phyloP scores from a whole-genome alignment of 2,888 invertebrate genomes.

The Pasiphila rectangulata region DNA sequence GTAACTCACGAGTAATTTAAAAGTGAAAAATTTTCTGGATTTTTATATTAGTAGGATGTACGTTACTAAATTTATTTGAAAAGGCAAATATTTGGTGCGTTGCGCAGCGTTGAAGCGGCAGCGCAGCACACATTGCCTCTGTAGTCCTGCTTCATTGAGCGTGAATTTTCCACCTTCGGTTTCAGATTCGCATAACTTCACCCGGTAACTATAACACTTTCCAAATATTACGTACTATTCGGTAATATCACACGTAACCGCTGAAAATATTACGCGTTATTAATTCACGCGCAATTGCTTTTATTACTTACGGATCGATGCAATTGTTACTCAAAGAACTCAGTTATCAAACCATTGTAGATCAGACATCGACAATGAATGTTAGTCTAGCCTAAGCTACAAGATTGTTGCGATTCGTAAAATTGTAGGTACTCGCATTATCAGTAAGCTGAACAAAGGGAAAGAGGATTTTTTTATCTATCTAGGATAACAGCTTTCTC shows the following conservation, averaged over 20 bases:
- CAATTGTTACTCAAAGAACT: constrained; percentile 17
- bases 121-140: constrained; percentile 6
- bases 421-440: not conserved
- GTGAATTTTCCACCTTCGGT: constrained; percentile 78
- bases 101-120: constrained; percentile 12
- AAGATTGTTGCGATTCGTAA: not conserved
- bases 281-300: constrained; percentile 32
- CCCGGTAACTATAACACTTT: constrained; percentile 73
- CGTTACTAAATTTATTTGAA: not conserved
- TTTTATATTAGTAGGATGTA: no score
- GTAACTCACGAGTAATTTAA: no score
- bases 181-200: constrained; percentile 72
- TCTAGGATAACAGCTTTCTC: constrained; percentile 48
- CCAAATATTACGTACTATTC: constrained; percentile 75
- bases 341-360: constrained; percentile 1
- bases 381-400: not conserved
- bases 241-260: constrained; percentile 65
- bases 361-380: not conserved
- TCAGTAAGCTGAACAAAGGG: constrained; percentile 15
- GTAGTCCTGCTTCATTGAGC: constrained; percentile 61
- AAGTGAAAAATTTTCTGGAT: no score
- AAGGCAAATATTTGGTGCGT: not conserved
- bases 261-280: constrained; percentile 52
- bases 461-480: constrained; percentile 31
- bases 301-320: constrained; percentile 24